A percentile compares a stretch with the other conserved stretches of the same genome.
Conservation (phyloP, 2,888 invertebrate species). For the Peribatodes rhomboidaria region DNA sequence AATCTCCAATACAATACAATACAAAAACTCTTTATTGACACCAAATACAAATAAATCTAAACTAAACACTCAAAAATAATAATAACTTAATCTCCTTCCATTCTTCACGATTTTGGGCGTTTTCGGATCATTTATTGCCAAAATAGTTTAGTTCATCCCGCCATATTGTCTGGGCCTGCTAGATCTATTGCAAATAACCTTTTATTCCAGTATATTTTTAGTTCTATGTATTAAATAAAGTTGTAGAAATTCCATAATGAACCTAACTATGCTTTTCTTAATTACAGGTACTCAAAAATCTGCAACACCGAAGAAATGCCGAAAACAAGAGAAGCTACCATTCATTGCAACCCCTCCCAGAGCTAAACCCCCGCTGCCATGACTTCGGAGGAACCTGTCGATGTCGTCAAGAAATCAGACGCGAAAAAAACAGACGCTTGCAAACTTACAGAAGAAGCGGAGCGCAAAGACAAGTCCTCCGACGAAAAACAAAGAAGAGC, state of each 20-base stretch:
- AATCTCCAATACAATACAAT: too few relatives aligned
- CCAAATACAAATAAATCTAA: too few relatives aligned
- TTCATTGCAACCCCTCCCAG: constrained; percentile 47
- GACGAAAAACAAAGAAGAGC: constrained; percentile 66
- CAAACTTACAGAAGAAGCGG: constrained; percentile 68
- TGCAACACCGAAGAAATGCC: constrained; percentile 63
- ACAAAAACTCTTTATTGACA: too few relatives aligned
- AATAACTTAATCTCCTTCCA: too few relatives aligned
- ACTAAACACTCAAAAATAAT: too few relatives aligned
- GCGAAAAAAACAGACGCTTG: constrained; percentile 70
- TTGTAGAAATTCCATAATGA: background rate
- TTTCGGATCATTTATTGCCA: too few relatives aligned
- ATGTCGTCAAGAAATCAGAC: constrained; percentile 75
- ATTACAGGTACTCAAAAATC: constrained; percentile 35
- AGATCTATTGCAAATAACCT: too few relatives aligned
- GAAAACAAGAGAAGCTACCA: constrained; percentile 50
- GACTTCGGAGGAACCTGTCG: constrained; percentile 81
- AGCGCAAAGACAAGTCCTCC: constrained; percentile 64
- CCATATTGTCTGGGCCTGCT: too few relatives aligned
- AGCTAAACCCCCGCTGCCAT: constrained; percentile 66
- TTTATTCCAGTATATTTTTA: background rate
- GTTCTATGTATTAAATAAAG: too few relatives aligned
- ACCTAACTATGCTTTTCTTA: constrained; percentile 9
- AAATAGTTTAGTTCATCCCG: too few relatives aligned
- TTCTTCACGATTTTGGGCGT: too few relatives aligned